phyloP scores from a whole-genome alignment of 2,888 invertebrate genomes.

The Listrodromus nycthemerus region DNA sequence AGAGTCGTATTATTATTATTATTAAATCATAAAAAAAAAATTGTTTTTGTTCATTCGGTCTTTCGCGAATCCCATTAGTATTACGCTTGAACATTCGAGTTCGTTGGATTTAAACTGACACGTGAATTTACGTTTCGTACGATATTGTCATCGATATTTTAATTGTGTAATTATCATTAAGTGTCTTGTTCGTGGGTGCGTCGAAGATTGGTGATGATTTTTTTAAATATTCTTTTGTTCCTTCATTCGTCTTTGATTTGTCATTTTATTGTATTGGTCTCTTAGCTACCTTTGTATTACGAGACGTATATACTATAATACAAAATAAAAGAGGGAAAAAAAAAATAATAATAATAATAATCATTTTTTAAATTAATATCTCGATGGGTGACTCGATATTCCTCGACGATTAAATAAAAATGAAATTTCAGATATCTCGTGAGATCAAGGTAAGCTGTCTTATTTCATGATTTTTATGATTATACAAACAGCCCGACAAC shows the following conservation, averaged over 20 bases:
- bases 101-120: slow-evolving; percentile 37
- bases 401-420: slow-evolving; percentile 17
- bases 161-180: slow-evolving; percentile 48
- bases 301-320: slow-evolving; percentile 63
- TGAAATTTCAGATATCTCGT: slow-evolving; percentile 9
- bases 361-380: slow-evolving; percentile 72
- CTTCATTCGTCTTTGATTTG: slow-evolving; percentile 15
- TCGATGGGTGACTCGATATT: background rate
- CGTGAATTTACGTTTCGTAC: slow-evolving; percentile 47
- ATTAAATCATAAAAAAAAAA: slow-evolving; percentile 15
- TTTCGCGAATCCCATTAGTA: slow-evolving; percentile 24
- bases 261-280: slow-evolving; percentile 68
- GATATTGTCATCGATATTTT: slow-evolving; percentile 62
- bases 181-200: slow-evolving; percentile 42
- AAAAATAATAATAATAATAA: slow-evolving; percentile 69
- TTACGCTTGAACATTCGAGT: slow-evolving; percentile 46
- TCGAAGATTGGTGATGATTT: slow-evolving; percentile 42
- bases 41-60: background rate
- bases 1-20: slow-evolving; percentile 57
- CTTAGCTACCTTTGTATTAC: slow-evolving; percentile 71
- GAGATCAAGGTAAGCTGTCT: slow-evolving; percentile 24
- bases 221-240: background rate
- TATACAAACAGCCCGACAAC: background rate
- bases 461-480: slow-evolving; percentile 16
- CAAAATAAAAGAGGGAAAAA: slow-evolving; percentile 75